Conservation (phyloP, 2,888 invertebrate species). For the Ariolimax columbianus region DNA sequence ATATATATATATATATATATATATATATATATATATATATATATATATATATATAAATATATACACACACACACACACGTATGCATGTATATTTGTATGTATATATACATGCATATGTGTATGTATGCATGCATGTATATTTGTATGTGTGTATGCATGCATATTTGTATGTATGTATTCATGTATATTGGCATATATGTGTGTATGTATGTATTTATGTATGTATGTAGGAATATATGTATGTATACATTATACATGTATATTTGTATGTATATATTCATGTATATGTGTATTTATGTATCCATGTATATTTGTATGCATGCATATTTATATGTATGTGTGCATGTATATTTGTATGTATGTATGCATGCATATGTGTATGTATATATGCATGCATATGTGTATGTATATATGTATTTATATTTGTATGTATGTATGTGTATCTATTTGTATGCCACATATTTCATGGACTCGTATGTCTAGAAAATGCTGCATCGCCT, state of each 20-base stretch:
- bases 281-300: not conserved
- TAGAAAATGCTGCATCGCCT: no score
- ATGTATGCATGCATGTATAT: not conserved
- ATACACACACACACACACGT: not conserved
- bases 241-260: not conserved
- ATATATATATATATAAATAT: not conserved
- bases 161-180: not conserved
- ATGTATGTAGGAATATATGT: not conserved
- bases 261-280: not conserved
- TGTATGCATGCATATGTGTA: not conserved
- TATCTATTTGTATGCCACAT: not conserved
- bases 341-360: not conserved
- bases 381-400: not conserved
- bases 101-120: not conserved
- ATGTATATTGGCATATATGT: not conserved
- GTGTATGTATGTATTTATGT: not conserved
- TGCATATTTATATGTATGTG: not conserved
- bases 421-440: not conserved
- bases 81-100: not conserved
- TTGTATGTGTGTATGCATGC: not conserved
- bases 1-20: not conserved
- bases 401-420: not conserved
- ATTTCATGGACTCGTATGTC: no score
- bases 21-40: conserved; percentile 1
- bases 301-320: not conserved